Evolutionary conservation across 1,140 invertebrate genomes (phyloP), one percentile per base, ranked within the genome.

Genomic region (Brachionus manjavacas): DNA sequence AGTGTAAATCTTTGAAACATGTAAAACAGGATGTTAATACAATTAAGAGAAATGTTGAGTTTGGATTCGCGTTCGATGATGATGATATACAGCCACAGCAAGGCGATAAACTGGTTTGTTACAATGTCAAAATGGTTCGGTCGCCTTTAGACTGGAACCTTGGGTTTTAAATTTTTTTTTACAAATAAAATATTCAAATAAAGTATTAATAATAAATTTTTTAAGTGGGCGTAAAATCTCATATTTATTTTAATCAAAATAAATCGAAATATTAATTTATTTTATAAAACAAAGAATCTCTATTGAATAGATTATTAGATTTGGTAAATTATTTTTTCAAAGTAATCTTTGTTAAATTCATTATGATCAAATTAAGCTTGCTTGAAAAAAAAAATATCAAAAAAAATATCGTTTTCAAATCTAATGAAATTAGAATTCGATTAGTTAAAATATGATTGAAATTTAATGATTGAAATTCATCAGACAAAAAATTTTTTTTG

Each of bases 21-120:
- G 88, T 96, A 7, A 97, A 97, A 88, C 92, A 93, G 85, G 95
- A 97, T 91, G 94, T 96, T 0, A 92, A 93, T 11, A 91, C 91
- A 0, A 93, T 98, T 28, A 95, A 95, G 87, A 92, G 91, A 70
- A 94, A 94, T 87, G 91, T 93, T 20, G 95, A 98, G 88, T 98
- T 96, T 89, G 96, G 96, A 0, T 86, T 98, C 25, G 92, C 92
- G 81, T 91, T 98, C 14, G 90, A 91, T 0, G 92, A 95, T 87
- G 85, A 89, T 0, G 88, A 88, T 2, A 84, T 96, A 39, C 85
- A 89, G 8, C 93, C 95, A 60, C 86, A 93, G 88, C 90, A 92
- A 1, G 95, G 94, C 0, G 96, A 98, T 89, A 91, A 88, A 12
- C 88, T 98, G 7, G 87, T 94, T 16, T 97, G 95, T 89, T 96